Base-by-base conservation (phyloP, 2,888 invertebrate species). In the Caenorhabditis imperialis region DNA sequence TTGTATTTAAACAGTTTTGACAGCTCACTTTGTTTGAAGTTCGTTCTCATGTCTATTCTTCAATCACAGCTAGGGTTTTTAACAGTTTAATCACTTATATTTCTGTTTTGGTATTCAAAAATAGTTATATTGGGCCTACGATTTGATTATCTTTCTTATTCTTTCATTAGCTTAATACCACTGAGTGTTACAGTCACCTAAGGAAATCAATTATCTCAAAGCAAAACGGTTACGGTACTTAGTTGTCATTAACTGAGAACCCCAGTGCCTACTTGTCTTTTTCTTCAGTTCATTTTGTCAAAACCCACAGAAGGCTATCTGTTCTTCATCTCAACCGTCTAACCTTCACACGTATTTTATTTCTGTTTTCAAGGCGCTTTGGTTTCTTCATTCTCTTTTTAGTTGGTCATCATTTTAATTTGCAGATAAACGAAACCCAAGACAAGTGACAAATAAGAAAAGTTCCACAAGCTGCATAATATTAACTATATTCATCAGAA, bases 1-100 rank as follows among this genome's bases (percentile, higher is more conserved):
- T 57, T 67, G 57, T n/a, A 57, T 63, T 67, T 57, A 67, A 54
- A 54, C 67, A 58, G 50, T 67, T 65, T 67, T 67, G 67, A 67
- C 67, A 67, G 67, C 57, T 67, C 67, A 55, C 54, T 27, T n/a
- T 40, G 47, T 33, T 22, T 23, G 23, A n/a, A n/a, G n/a, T n/a
- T n/a, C n/a, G n/a, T n/a, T n/a, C n/a, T n/a, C n/a, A n/a, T n/a
- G n/a, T n/a, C n/a, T n/a, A n/a, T n/a, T n/a, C n/a, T n/a, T n/a
- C n/a, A n/a, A n/a, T n/a, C n/a, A n/a, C n/a, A n/a, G n/a, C n/a
- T n/a, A n/a, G n/a, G n/a, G n/a, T n/a, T n/a, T n/a, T n/a, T n/a
- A n/a, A n/a, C n/a, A n/a, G n/a, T n/a, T n/a, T n/a, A n/a, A n/a
- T n/a, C n/a, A n/a, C n/a, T n/a, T n/a, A n/a, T n/a, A n/a, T n/a